Evolutionary conservation across 2,888 invertebrate genomes (phyloP).

Genomic region (Drosophila suboccidentalis): DNA sequence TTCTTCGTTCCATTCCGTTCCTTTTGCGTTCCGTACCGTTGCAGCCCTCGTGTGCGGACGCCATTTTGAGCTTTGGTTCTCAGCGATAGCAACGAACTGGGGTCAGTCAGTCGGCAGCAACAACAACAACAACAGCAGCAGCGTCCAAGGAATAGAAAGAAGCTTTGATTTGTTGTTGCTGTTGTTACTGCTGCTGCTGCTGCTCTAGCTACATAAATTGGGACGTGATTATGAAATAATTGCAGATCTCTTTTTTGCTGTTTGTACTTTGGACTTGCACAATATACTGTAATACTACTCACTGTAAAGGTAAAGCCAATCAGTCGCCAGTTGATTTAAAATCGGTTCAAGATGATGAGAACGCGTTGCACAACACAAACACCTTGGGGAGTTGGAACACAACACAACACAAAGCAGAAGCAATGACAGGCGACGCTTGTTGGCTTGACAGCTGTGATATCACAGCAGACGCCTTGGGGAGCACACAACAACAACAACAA

Average conservation of each 20-base stretch:
- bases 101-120: constrained; percentile 50
- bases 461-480: constrained; percentile 37
- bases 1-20: constrained; percentile 58
- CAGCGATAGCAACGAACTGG: constrained; percentile 62
- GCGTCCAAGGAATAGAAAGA: constrained; percentile 76
- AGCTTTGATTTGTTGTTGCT: constrained; percentile 63
- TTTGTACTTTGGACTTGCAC: constrained; percentile 67
- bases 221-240: constrained; percentile 83
- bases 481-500: background rate
- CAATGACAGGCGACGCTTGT: constrained; percentile 72
- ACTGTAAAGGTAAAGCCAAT: constrained; percentile 44
- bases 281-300: constrained; percentile 38
- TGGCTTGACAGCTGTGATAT: constrained; percentile 43
- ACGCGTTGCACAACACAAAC: constrained; percentile 33
- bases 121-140: constrained; percentile 20
- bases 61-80: constrained; percentile 74
- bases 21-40: constrained; percentile 26
- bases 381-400: constrained; percentile 13
- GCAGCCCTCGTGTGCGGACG: constrained; percentile 51
- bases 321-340: constrained; percentile 54
- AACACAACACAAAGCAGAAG: constrained; percentile 56
- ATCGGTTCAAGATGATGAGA: constrained; percentile 46
- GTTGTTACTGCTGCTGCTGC: constrained; percentile 25
- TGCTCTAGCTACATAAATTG: constrained; percentile 76
- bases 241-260: constrained; percentile 63